phyloP scores from a whole-genome alignment of 2,113 vertebrate species.

The Myiagra hebetior region DNA sequence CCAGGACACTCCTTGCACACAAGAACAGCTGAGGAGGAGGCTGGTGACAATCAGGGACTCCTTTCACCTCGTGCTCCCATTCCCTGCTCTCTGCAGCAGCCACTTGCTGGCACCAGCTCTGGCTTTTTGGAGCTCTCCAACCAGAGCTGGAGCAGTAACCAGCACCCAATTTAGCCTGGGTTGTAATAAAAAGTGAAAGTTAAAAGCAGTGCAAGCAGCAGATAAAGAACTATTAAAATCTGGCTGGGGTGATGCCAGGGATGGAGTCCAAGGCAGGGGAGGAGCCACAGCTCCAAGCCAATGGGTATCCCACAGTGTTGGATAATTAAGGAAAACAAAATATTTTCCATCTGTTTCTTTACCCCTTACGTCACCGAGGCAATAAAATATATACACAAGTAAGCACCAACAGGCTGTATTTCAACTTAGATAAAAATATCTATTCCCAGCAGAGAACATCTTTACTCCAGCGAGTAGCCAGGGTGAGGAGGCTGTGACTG shows the following conservation, averaged over 20 bases:
- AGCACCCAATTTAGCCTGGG: conserved; percentile 40
- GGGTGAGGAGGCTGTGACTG: background rate
- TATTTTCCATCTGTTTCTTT: conserved; percentile 41
- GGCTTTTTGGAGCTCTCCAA: background rate
- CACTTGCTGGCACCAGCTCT: background rate
- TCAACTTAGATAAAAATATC: background rate
- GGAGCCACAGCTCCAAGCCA: background rate
- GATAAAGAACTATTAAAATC: conserved; percentile 48
- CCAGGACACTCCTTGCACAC: fast-evolving
- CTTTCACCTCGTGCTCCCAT: background rate
- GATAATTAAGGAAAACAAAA: conserved; percentile 41
- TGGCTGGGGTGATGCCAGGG: conserved; percentile 13
- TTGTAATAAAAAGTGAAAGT: conserved; percentile 47
- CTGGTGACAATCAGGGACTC: background rate
- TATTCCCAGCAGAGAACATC: background rate
- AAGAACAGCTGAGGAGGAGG: background rate
- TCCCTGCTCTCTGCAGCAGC: background rate
- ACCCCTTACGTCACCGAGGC: background rate
- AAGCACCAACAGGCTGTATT: background rate
- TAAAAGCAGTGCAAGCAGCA: conserved; percentile 23
- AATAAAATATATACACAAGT: conserved; percentile 30
- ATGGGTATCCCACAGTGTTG: background rate
- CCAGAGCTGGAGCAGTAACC: background rate
- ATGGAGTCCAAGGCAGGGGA: conserved; percentile 1
- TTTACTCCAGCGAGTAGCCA: background rate